Base-by-base conservation (phyloP, 37 sponge, comb jelly and placozoan species). In the Halisarca cf. caerulea region DNA sequence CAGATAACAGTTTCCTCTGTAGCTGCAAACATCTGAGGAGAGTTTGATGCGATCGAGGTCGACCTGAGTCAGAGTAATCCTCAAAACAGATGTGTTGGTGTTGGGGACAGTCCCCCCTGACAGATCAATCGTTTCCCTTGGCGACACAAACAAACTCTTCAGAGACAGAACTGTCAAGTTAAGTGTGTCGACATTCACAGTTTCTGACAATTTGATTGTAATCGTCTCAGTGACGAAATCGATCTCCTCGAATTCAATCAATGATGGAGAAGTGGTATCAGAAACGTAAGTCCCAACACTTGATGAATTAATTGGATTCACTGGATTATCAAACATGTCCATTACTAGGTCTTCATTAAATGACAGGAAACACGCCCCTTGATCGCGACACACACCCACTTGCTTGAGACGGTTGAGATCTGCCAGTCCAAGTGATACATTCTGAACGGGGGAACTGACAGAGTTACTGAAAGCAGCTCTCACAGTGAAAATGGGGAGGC, bases 1-100 rank as follows among this genome's bases (percentile, higher is more conserved):
- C 25, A 94, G 61, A 44, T 96, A 96, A 64, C 97, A 96, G 68
- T 91, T 90, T 0, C 97, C 97, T 72, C 91, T 82, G 80, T 89
- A 83, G 38, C 79, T 69, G 59, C 97, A 96, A 57, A 91, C 90
- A 53, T 83, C 57, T 9, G 55, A 24, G 15, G 79, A 78, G 14
- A 82, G 79, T 83, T 96, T 94, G 61, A 96, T 40, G 15, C 79
- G 14, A 81, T 92, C 92, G 42, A 96, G 28, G 44, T 91, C 90
- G 17, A 37, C 74, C 18, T 84, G 54, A 58, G 78, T 36, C 23
- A 95, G 83, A 28, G 85, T n/a, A 20, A 95, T 82, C 34, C 72
- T 78, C 32, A 95, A 35, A 8, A 74, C 45, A 17, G 90, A 83
- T 8, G 88, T 85, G 51, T 95, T 89, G 18, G 42, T 15, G 8